A percentile compares a stretch with the other conserved stretches of the same genome.
Conservation (phyloP, 2,888 invertebrate genomes). For the Dichetophora obliterata region DNA sequence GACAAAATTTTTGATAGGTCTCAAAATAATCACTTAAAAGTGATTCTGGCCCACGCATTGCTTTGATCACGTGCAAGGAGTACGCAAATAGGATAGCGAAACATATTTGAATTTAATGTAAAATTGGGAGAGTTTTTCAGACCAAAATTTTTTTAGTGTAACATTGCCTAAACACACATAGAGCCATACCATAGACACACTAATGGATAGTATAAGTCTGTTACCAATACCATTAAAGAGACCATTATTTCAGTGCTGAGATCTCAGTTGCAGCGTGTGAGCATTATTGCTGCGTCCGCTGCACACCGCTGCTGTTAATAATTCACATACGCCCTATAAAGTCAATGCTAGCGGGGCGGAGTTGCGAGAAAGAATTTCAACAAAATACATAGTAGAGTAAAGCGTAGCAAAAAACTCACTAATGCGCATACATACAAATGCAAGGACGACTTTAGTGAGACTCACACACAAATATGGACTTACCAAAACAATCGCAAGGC, state of each 20-base stretch:
- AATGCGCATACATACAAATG: neutral
- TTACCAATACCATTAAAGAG: neutral
- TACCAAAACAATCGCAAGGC: neutral
- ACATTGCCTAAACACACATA: neutral
- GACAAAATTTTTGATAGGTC: no score
- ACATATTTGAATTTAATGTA: no score
- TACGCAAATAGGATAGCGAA: no score
- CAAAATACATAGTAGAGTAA: no score
- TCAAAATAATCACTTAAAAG: no score
- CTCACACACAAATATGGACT: neutral
- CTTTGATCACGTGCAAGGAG: no score
- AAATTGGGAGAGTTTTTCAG: no score
- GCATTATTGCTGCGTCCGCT: no score
- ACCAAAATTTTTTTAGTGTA: no score
- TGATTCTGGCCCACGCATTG: no score
- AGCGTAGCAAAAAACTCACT: no score
- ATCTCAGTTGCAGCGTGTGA: constrained; percentile 3
- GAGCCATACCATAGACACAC: neutral
- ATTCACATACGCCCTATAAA: constrained; percentile 8
- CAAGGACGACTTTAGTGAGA: neutral
- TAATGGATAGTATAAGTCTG: neutral
- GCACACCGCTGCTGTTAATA: neutral
- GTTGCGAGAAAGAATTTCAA: no score
- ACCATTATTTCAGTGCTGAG: neutral
- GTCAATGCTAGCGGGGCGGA: neutral